phyloP scores from a whole-genome alignment of 2,113 vertebrate species.

The Silurus asotus region DNA sequence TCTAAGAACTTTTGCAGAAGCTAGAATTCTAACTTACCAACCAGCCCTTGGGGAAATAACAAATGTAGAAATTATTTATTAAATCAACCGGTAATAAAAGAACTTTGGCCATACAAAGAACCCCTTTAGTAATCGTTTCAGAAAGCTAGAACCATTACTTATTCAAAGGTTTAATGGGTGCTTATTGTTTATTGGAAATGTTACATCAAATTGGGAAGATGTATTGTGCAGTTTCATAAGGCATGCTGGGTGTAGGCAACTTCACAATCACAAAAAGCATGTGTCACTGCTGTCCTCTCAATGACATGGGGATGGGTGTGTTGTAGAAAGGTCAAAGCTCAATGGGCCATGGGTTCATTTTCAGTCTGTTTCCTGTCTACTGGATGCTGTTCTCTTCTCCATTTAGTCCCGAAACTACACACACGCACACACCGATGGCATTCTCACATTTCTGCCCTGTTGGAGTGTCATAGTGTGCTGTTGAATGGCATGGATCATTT shows the following conservation, averaged over 20 bases:
- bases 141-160: neutral
- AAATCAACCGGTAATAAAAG: neutral
- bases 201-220: neutral
- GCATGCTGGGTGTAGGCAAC: neutral
- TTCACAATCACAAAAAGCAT: neutral
- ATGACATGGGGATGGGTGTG: constrained; percentile 28
- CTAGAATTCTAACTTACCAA: too few species aligned
- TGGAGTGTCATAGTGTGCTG: constrained; percentile 35
- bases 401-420: constrained; percentile 7
- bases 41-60: too few species aligned
- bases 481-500: constrained; percentile 47
- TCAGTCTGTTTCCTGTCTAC: constrained; percentile 54
- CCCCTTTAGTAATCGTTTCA: neutral
- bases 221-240: neutral
- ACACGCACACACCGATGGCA: constrained; percentile 24
- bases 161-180: too few species aligned
- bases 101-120: neutral
- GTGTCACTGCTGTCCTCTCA: constrained; percentile 20
- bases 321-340: constrained; percentile 36
- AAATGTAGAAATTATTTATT: too few species aligned
- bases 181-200: too few species aligned
- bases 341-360: constrained; percentile 49
- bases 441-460: constrained; percentile 39
- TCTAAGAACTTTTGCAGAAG: neutral
- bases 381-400: constrained; percentile 33